Percentiles rank a stretch among this genome's conserved stretches.
phyloP scores from a whole-genome alignment of 2,113 vertebrate species.

The Ictalurus furcatus region DNA sequence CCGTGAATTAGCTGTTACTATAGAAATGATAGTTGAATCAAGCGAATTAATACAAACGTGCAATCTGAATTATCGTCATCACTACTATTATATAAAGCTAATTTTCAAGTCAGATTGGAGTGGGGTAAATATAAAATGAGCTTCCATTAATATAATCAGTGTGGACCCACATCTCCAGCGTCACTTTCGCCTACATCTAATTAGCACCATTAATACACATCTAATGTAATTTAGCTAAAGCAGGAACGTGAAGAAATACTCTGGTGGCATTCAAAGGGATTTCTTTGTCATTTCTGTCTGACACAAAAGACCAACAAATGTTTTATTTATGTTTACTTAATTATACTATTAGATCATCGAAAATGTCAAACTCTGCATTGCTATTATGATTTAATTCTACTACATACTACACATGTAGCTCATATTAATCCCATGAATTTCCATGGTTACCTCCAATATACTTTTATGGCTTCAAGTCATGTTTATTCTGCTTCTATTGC shows the following conservation, averaged over 20 bases:
- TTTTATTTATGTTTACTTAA: constrained; percentile 6
- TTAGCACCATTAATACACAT: background rate
- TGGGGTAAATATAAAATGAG: background rate
- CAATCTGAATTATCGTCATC: background rate
- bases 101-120: background rate
- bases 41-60: background rate
- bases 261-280: background rate
- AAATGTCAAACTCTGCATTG: background rate
- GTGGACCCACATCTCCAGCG: background rate
- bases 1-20: background rate
- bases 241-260: background rate
- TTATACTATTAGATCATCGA: background rate
- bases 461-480: background rate
- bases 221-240: background rate
- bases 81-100: background rate
- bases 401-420: background rate
- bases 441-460: background rate
- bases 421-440: background rate
- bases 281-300: background rate
- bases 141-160: background rate
- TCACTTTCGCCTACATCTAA: background rate
- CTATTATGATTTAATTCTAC: background rate
- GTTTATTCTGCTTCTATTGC: background rate
- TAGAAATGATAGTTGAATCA: background rate
- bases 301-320: background rate